Evolutionary conservation across 2,888 invertebrate genomes (phyloP).

Genomic region (Hetaerina titia): DNA sequence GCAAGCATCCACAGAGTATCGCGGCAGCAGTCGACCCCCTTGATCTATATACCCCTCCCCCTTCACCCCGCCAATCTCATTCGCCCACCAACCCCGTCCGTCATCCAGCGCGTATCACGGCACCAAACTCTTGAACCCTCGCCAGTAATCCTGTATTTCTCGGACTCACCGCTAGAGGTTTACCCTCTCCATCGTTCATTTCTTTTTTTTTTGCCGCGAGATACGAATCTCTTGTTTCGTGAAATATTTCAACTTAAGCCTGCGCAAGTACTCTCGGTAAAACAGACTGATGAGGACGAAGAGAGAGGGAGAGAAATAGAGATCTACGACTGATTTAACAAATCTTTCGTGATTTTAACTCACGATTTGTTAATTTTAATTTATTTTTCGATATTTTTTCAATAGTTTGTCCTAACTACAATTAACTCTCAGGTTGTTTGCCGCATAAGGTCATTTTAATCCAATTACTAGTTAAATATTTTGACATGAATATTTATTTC

Average conservation of each 20-base stretch:
- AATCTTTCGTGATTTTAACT: too few relatives aligned
- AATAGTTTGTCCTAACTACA: too few relatives aligned
- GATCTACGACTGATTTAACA: too few relatives aligned
- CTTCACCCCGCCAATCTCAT: background rate
- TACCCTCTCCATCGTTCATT: too few relatives aligned
- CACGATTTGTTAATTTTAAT: too few relatives aligned
- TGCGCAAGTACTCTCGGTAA: background rate
- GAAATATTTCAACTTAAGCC: background rate
- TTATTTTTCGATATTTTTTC: too few relatives aligned
- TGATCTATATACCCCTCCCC: background rate
- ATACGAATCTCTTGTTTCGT: background rate
- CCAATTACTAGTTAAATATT: too few relatives aligned
- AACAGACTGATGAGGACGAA: background rate
- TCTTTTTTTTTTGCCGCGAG: background rate
- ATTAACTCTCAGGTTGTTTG: too few relatives aligned
- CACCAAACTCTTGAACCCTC: background rate
- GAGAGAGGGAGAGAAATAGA: too few relatives aligned
- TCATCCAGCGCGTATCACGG: background rate
- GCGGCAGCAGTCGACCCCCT: background rate
- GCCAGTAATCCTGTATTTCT: constrained; percentile 6
- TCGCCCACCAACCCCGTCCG: background rate
- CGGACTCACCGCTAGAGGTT: background rate
- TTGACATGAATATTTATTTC: too few relatives aligned
- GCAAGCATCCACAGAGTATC: background rate
- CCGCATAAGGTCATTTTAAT: too few relatives aligned